Evolutionary conservation across 2,797 vertebrate species (phyloP), one percentile per base, ranked within the genome.

Genomic region (Falco naumanni): DNA sequence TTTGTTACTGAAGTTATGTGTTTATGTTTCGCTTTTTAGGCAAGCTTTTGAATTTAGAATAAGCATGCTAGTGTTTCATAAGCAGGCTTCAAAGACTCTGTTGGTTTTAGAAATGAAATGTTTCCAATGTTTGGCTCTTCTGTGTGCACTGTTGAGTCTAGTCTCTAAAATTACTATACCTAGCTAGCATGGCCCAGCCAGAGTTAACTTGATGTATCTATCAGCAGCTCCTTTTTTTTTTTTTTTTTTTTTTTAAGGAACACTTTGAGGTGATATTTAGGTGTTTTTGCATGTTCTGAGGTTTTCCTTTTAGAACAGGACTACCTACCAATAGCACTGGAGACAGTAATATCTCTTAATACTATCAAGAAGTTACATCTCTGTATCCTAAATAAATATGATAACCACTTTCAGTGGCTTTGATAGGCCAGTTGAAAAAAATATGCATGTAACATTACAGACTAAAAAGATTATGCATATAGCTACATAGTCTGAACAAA

Each of bases 291-390:
- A 0, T 48, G 11, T 59, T 56, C 20, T 33, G 29, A 79, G 29
- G 33, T 87, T 84, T 93, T 41, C 14, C 82, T 95, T 94, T 96
- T 89, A 63, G 37, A 70, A 47, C 17, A 19, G n/a, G n/a, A 64
- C 3, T 63, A 69, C 57, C 54, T 68, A 56, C 16, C 31, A 69
- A 10, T 66, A 79, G 21, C 56, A 15, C 77, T 41, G 45, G 45
- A 88, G 60, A 53, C 28, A 59, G 24, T 68, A 60, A 29, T 26
- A 63, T 72, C 37, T 81, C 21, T 76, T 74, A 51, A 14, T 63
- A 66, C 59, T 84, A 53, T 61, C 57, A 50, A 60, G 11, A 87
- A 56, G 22, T 89, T 61, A 26, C 12, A 19, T 90, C 29, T 84
- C 39, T 50, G 8, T 72, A 25, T 83, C 43, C 29, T 72, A 69